Evolutionary conservation across 2,888 invertebrate genomes (phyloP).

Genomic region (Tetropium fuscum): DNA sequence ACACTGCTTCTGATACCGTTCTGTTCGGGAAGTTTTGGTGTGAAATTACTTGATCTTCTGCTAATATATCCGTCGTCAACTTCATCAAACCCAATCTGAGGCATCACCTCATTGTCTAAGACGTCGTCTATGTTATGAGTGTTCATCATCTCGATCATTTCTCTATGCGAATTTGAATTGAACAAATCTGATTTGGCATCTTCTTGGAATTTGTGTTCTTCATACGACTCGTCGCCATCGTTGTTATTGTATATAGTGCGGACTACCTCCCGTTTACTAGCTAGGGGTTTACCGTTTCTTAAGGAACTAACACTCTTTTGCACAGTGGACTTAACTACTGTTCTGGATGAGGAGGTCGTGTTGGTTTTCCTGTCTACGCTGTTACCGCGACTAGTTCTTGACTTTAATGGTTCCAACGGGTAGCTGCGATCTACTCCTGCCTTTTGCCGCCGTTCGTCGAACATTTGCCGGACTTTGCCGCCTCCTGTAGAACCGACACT

Average conservation of each 20-base stretch:
- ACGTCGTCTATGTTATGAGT: constrained; percentile 63
- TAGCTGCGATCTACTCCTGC: constrained; percentile 86
- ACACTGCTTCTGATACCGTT: constrained; percentile 33
- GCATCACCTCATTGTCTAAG: constrained; percentile 66
- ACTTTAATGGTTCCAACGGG: constrained; percentile 80
- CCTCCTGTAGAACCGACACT: constrained; percentile 56
- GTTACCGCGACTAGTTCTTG: constrained; percentile 55
- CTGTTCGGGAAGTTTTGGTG: constrained; percentile 63
- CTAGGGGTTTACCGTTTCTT: constrained; percentile 62
- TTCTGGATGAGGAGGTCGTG: constrained; percentile 47
- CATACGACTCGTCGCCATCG: constrained; percentile 57
- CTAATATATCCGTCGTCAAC: constrained; percentile 44
- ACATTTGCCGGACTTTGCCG: constrained; percentile 82
- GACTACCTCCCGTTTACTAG: constrained; percentile 62
- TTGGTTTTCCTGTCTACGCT: constrained; percentile 62
- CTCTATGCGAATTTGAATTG: constrained; percentile 38
- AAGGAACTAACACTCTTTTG: constrained; percentile 62
- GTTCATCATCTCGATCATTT: constrained; percentile 64
- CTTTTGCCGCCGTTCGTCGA: constrained; percentile 82
- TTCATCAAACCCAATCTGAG: constrained; percentile 62
- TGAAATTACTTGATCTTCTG: constrained; percentile 55
- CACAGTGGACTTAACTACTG: constrained; percentile 60
- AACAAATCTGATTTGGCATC: constrained; percentile 44
- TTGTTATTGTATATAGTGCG: constrained; percentile 61
- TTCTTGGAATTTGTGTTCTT: constrained; percentile 56